phyloP scores from a whole-genome alignment of 1,140 invertebrate genomes.

The Planococcus citri region DNA sequence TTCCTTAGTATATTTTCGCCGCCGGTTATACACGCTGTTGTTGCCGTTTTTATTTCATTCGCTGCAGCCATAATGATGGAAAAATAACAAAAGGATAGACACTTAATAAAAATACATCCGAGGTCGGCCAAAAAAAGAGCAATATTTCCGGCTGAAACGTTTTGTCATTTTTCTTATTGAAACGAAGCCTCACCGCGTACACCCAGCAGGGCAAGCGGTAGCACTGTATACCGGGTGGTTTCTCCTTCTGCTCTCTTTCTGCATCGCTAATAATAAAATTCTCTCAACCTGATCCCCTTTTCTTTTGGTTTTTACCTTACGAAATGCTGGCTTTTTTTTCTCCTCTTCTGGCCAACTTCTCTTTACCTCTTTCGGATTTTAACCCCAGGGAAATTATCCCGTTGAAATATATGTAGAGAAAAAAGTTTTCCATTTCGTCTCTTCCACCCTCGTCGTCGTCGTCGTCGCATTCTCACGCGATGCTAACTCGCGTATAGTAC shows the following conservation, averaged over 20 bases:
- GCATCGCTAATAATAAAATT: constrained; percentile 3
- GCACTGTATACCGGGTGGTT: background rate
- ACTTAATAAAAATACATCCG: background rate
- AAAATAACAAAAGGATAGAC: constrained; percentile 7
- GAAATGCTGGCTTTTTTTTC: background rate
- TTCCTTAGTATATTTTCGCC: background rate
- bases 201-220: too few relatives aligned
- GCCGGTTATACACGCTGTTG: too few relatives aligned
- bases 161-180: background rate
- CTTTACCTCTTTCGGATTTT: background rate
- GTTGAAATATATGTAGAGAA: background rate
- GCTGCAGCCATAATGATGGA: background rate
- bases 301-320: background rate
- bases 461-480: background rate
- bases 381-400: background rate
- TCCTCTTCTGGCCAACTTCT: background rate
- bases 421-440: background rate
- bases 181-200: background rate
- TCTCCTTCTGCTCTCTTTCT: background rate
- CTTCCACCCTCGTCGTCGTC: background rate
- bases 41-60: background rate
- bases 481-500: background rate
- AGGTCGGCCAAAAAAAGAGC: background rate
- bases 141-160: background rate
- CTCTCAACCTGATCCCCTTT: background rate